phyloP scores from a whole-genome alignment of 2,888 invertebrate species.

The Torymus auratus region DNA sequence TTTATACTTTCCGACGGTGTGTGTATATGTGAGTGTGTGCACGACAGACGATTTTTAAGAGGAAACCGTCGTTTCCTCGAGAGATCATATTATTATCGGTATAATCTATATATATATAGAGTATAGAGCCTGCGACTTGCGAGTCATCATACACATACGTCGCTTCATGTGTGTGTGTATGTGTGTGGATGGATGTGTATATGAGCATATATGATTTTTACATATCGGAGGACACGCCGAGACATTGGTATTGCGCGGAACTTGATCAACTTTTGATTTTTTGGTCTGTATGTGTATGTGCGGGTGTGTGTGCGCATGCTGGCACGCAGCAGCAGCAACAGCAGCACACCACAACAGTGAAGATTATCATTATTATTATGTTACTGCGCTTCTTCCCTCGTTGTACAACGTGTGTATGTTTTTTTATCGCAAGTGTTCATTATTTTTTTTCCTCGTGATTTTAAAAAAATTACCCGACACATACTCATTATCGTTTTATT shows the following conservation, averaged over 20 bases:
- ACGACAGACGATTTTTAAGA: not conserved
- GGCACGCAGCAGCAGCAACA: no score
- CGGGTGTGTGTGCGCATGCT: no score
- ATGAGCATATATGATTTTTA: constrained; percentile 37
- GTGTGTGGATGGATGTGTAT: not conserved
- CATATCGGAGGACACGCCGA: constrained; percentile 2
- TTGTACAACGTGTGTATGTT: constrained; percentile 19
- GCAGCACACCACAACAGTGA: no score
- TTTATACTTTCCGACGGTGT: constrained; percentile 17
- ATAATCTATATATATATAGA: no score
- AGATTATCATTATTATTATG: not conserved
- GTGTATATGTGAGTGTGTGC: not conserved
- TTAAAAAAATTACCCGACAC: not conserved
- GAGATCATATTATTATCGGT: not conserved
- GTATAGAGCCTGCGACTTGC: no score
- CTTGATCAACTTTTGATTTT: constrained; percentile 53
- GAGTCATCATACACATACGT: no score
- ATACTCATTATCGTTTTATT: constrained; percentile 25
- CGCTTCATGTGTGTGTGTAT: no score
- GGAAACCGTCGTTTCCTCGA: constrained; percentile 1
- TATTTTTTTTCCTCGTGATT: constrained; percentile 3
- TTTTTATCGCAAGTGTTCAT: not conserved
- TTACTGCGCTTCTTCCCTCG: constrained; percentile 17
- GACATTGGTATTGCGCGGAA: constrained; percentile 44
- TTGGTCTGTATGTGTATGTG: constrained; percentile 1